Percentiles rank a stretch among this genome's conserved stretches.
Conservation (phyloP, 2,113 vertebrate species). For the Pipra filicauda region DNA sequence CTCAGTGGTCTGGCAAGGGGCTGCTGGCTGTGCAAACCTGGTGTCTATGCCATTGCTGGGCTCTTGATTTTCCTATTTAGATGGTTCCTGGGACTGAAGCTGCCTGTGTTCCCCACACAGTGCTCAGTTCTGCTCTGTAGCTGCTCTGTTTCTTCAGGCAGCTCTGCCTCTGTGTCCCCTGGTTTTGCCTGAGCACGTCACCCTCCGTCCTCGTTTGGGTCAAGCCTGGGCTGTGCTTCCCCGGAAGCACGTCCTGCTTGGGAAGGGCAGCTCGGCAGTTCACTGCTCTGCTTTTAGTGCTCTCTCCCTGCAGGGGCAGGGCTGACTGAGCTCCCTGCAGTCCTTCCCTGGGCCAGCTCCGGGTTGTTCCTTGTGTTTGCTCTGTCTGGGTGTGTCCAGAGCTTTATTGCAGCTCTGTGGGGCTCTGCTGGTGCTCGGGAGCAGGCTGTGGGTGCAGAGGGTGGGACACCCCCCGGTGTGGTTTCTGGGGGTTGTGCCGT, state of each 20-base stretch:
- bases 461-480: background rate
- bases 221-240: background rate
- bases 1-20: background rate
- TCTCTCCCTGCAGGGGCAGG: background rate
- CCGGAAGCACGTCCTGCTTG: accelerated
- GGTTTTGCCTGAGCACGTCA: background rate
- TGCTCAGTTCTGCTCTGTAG: background rate
- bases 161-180: background rate
- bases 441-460: background rate
- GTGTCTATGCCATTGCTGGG: background rate
- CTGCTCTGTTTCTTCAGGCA: background rate
- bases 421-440: background rate
- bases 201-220: background rate
- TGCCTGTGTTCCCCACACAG: background rate
- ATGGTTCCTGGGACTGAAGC: background rate
- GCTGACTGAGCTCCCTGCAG: background rate
- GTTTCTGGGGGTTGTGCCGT: accelerated
- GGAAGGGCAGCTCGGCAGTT: background rate
- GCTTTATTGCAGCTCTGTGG: background rate
- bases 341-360: background rate
- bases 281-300: background rate
- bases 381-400: background rate
- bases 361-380: background rate
- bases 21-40: background rate
- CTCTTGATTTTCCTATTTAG: background rate